These are phyloP conservation scores for Drosophila auraria DNA, from an alignment of 1,140 invertebrate genomes.

Conservation along the genomic window DNA sequence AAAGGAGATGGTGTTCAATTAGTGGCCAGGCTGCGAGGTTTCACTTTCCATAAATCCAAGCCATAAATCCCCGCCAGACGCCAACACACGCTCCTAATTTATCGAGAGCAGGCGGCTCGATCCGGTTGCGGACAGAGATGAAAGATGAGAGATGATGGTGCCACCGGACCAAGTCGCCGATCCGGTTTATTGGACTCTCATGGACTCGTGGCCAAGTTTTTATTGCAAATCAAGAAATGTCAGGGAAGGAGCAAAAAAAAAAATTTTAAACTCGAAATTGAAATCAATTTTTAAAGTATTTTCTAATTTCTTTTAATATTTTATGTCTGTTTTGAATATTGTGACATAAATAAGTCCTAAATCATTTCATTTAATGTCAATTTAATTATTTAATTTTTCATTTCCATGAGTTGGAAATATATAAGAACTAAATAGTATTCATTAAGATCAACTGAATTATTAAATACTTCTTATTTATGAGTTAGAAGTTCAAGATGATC, in stretches of 20 bases:
- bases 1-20: constrained; percentile 8
- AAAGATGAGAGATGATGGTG: constrained; percentile 18
- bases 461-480: neutral
- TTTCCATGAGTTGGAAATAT: too few species aligned
- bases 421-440: too few species aligned
- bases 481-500: neutral
- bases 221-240: constrained; percentile 1
- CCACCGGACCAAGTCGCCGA: constrained; percentile 9
- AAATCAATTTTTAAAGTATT: neutral
- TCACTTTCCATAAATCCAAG: constrained; percentile 57
- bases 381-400: too few species aligned
- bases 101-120: constrained; percentile 56
- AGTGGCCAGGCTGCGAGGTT: constrained; percentile 55
- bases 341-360: too few species aligned
- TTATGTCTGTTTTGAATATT: neutral
- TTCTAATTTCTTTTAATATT: neutral
- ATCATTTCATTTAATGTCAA: too few species aligned
- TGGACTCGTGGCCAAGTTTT: constrained; percentile 6
- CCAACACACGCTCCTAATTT: constrained; percentile 43
- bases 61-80: constrained; percentile 56
- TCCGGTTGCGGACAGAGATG: constrained; percentile 53
- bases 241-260: neutral
- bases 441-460: neutral
- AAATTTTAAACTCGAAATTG: neutral
- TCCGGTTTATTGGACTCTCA: constrained; percentile 11